Base-by-base conservation (phyloP, 2,113 vertebrate genomes). In the Megaceryle torquata region DNA sequence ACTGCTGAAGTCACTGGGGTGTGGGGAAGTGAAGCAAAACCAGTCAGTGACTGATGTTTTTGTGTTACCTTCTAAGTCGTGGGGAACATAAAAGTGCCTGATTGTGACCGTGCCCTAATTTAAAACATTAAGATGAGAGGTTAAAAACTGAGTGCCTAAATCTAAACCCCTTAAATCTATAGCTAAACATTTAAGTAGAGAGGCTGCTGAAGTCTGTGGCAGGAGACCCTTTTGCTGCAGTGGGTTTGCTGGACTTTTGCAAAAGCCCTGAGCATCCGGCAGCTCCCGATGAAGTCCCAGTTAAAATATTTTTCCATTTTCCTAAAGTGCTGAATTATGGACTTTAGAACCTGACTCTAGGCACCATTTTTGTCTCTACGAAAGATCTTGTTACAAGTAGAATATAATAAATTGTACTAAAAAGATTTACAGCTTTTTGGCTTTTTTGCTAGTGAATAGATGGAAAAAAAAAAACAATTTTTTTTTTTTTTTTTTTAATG, bases 341-440 rank as follows among this genome's bases (percentile, higher is more conserved):
- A 75, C 10, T 81, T 90, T 69, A 92, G 72, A 88, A 75, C 29
- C 13, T 1, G 0, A 90, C 72, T 86, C 64, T 17, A 91, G 72
- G 82, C 95, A 94, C 65, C 26, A 5, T 82, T 92, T 95, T 95
- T 85, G 57, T 93, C 59, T 81, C 12, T 54, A 29, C 60, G 69
- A 81, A 91, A 86, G 67, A 93, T 90, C 82, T 93, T 53, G 75
- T 93, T 91, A 78, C 91, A 92, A 94, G 60, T 77, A 83, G 78
- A 95, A 97, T 88, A 94, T 93, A 93, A 94, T 86, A 92, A 89
- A 92, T 82, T 29, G 60, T 48, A 75, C 63, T 81, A 78, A 79
- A 92, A 67, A 71, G 77, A 96, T 96, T 94, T 92, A 94, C 11
- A 10, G 12, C 15, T 35, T 70, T 88, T 92, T 67, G 57, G 24